Percentiles rank a stretch among this genome's conserved stretches.
Conservation (phyloP, 1,140 invertebrate species). For the Aphis gossypii region DNA sequence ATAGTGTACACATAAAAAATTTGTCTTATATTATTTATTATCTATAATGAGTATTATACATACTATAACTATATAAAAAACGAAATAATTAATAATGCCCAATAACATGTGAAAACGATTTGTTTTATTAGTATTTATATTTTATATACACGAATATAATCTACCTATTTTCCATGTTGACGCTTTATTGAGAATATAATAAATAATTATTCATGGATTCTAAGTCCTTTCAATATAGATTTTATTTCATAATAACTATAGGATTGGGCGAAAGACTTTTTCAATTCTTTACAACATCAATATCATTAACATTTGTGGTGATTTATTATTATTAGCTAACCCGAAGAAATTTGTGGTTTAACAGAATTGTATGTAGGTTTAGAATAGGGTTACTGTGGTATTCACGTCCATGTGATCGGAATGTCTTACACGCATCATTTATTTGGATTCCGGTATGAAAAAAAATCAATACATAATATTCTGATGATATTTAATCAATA, state of each 20-base stretch:
- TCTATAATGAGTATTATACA: too few species aligned
- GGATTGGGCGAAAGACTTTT: neutral
- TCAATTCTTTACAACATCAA: neutral
- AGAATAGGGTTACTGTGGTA: neutral
- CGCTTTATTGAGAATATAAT: neutral
- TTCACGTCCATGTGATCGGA: neutral
- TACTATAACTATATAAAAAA: neutral
- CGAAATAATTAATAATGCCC: neutral
- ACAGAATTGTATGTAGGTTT: neutral
- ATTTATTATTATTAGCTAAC: conserved; percentile 13
- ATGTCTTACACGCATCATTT: neutral
- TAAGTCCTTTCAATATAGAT: neutral
- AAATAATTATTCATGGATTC: neutral
- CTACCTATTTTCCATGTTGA: neutral
- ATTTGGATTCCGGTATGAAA: neutral
- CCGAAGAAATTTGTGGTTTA: neutral
- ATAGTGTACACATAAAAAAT: neutral
- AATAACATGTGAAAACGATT: neutral
- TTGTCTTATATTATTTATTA: neutral
- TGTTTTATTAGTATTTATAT: neutral
- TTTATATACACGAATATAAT: neutral
- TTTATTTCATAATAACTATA: conserved; percentile 13
- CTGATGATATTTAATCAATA: neutral
- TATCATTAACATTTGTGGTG: neutral
- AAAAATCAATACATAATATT: neutral